These are phyloP conservation scores for Gymnocypris eckloni DNA, from an alignment of 2,797 vertebrate species.

Conservation along the genomic window DNA sequence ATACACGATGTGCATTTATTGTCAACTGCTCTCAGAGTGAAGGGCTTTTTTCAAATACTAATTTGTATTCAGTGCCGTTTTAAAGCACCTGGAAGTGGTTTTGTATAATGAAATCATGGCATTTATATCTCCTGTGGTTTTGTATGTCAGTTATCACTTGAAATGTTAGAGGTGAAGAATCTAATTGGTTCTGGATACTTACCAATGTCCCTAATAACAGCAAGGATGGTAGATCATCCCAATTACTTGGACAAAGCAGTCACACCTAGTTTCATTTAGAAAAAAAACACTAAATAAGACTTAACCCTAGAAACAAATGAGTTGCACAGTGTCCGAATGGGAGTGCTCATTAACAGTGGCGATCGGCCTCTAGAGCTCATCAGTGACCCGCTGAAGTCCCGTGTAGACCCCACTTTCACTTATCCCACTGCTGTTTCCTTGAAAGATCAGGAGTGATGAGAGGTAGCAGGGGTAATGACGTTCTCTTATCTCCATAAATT, in stretches of 20 bases:
- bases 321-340: neutral
- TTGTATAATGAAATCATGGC: neutral
- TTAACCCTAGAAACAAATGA: conserved; percentile 8
- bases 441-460: conserved; percentile 46
- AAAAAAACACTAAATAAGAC: neutral
- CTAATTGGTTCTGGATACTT: conserved; percentile 25
- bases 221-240: neutral
- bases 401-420: conserved; percentile 3
- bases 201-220: neutral
- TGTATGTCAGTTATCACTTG: neutral
- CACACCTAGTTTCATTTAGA: conserved; percentile 1
- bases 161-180: conserved; percentile 6
- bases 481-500: conserved; percentile 55
- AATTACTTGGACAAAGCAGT: neutral
- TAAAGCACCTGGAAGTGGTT: conserved; percentile 8
- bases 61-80: conserved; percentile 25
- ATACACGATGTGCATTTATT: neutral
- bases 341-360: conserved; percentile 5
- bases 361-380: neutral
- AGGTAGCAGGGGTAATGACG: conserved; percentile 51
- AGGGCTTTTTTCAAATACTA: neutral
- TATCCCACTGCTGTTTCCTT: conserved; percentile 8
- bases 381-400: neutral
- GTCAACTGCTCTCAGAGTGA: neutral
- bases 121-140: conserved; percentile 4